Evolutionary conservation across 2,113 vertebrate species (phyloP), one percentile per base, ranked within the genome.

Genomic region (Myrmecobius fasciatus): DNA sequence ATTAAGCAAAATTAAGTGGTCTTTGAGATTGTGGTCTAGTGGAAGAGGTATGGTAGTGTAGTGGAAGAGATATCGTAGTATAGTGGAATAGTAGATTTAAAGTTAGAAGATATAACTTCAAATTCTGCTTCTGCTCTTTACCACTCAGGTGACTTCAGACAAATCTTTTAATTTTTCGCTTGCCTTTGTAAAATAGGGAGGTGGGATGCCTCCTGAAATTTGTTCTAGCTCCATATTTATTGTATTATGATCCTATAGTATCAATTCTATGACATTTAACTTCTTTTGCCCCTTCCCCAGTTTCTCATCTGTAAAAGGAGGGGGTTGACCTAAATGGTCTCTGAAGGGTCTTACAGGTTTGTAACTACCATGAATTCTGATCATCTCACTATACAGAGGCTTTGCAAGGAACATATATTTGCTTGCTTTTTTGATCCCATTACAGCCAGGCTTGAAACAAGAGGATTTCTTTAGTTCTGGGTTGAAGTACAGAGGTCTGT

Each of bases 401-500:
- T 92, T 97, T 98, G 97, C 96, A 95, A 51, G 97, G 95, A 51
- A 93, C 91, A 28, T 89, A 95, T 96, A 24, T 95, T 97, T 8
- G 91, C 97, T 83, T 98, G 97, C 91, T 97, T 98, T 94, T 97
- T 97, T 89, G 97, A 97, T 97, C 67, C 97, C 97, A 0, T 47
- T 92, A 25, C 97, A 98, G 47, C 89, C 97, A 95, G 97, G 95
- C 93, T 95, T 98, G 97, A 96, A 98, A 67, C 96, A 97, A 0
- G 97, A 97, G 89, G 97, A 98, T 93, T 96, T 98, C 91, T 97
- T 98, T 1, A 54, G 97, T 97, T 54, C 96, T 97, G 97, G 60
- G 95, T 92, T 98, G 93, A 98, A 56, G 52, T 11, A 3, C 51
- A 12, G 12, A 0, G 48, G 36, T 56, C 31, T 88, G 56, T 22